These are phyloP conservation scores for Bombus sibiricus DNA, from an alignment of 1,140 invertebrate genomes.

Conservation along the genomic window DNA sequence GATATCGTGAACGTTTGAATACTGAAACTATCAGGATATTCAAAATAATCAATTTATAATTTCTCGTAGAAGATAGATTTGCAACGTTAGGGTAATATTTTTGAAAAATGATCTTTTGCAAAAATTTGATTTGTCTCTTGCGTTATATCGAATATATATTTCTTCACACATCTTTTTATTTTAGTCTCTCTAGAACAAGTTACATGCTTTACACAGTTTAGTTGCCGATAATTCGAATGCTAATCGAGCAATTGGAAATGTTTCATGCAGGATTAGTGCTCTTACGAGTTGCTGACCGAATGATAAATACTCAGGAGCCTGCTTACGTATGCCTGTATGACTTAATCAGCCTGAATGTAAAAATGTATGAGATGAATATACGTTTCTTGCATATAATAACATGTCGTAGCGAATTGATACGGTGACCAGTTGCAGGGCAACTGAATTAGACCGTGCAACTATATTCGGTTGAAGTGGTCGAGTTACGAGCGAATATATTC, in stretches of 20 bases:
- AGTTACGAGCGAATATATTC: neutral
- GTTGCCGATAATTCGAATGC: too few species aligned
- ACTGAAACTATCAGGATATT: neutral
- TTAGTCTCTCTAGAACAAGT: too few species aligned
- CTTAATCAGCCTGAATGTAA: neutral
- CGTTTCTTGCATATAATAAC: conserved; percentile 1
- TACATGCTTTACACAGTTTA: too few species aligned
- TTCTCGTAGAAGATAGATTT: neutral
- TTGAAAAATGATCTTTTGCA: too few species aligned
- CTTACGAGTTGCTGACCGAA: neutral
- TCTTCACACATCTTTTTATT: too few species aligned
- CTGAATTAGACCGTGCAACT: conserved; percentile 31
- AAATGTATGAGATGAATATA: neutral
- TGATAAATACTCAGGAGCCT: neutral
- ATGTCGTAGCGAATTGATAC: neutral
- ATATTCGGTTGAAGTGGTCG: conserved; percentile 9
- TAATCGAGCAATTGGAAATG: too few species aligned
- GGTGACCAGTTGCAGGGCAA: neutral
- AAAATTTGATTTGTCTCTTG: too few species aligned
- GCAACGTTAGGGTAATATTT: neutral
- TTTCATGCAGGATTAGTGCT: neutral
- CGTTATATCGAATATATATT: too few species aligned
- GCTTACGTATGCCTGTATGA: too few species aligned
- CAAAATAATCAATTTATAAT: neutral
- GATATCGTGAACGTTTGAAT: neutral